Conservation (phyloP, 2,113 vertebrate species). For the Pelusios castaneus region DNA sequence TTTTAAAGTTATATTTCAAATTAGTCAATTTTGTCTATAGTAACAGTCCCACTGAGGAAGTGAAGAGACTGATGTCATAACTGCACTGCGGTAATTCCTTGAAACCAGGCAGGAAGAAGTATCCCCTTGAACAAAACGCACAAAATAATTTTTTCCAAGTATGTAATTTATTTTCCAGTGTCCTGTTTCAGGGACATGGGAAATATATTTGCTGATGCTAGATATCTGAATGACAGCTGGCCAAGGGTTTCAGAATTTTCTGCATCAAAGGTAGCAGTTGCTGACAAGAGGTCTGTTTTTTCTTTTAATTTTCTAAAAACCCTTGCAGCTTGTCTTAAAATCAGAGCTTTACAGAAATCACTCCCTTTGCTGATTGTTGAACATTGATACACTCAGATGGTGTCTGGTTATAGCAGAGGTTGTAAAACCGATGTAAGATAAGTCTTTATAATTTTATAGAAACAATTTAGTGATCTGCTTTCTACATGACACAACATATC, state of each 20-base stretch:
- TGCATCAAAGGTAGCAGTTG: background rate
- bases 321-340: background rate
- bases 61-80: background rate
- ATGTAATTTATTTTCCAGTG: background rate
- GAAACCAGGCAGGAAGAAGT: conserved; percentile 22
- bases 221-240: background rate
- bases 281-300: background rate
- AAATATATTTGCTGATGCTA: background rate
- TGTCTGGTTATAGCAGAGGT: background rate
- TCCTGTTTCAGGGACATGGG: background rate
- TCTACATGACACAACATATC: background rate
- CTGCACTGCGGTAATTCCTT: background rate
- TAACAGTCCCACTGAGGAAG: background rate
- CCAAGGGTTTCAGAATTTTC: background rate
- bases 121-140: conserved; percentile 8
- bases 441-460: background rate
- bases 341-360: background rate
- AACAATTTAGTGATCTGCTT: background rate
- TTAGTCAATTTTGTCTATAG: background rate
- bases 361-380: background rate
- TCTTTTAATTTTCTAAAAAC: background rate
- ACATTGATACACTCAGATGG: background rate
- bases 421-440: background rate
- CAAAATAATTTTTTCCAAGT: background rate
- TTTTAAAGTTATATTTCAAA: background rate